A percentile compares a stretch with the other conserved stretches of the same genome.
phyloP scores from a whole-genome alignment of 2,888 invertebrate species.

The Dicroscelio sp. region DNA sequence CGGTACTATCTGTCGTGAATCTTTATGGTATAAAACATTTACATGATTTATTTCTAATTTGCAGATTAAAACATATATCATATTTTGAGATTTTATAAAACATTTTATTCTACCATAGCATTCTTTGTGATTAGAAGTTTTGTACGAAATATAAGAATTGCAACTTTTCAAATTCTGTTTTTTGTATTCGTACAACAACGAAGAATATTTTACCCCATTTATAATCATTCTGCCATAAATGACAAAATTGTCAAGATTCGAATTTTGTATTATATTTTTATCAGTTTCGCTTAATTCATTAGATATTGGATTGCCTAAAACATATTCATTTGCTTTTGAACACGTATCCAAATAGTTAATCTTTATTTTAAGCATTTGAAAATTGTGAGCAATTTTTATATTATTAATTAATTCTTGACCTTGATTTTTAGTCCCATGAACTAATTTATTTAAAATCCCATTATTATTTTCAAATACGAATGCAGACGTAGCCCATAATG shows the following conservation, averaged over 20 bases:
- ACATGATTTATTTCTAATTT: not conserved
- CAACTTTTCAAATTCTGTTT: not conserved
- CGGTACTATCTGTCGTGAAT: not conserved
- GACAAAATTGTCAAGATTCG: not conserved
- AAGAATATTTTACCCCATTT: not conserved
- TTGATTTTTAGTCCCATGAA: slow-evolving; percentile 28
- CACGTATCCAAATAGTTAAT: not conserved
- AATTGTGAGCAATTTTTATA: not conserved
- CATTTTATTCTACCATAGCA: not conserved
- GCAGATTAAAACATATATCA: not conserved
- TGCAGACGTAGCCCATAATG: not conserved
- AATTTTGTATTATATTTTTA: not conserved
- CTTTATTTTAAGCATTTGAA: not conserved
- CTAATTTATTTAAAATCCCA: not conserved
- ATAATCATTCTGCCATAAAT: not conserved
- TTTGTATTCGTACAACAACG: not conserved
- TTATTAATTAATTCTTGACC: slow-evolving; percentile 22
- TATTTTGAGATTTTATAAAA: not conserved
- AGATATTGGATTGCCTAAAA: not conserved
- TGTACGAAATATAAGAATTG: not conserved
- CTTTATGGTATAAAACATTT: not conserved
- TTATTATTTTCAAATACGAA: not conserved
- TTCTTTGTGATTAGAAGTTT: not conserved
- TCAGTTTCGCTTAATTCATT: not conserved
- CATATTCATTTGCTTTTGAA: not conserved